phyloP scores from a whole-genome alignment of 2,113 vertebrate species.

The Excalfactoria chinensis region DNA sequence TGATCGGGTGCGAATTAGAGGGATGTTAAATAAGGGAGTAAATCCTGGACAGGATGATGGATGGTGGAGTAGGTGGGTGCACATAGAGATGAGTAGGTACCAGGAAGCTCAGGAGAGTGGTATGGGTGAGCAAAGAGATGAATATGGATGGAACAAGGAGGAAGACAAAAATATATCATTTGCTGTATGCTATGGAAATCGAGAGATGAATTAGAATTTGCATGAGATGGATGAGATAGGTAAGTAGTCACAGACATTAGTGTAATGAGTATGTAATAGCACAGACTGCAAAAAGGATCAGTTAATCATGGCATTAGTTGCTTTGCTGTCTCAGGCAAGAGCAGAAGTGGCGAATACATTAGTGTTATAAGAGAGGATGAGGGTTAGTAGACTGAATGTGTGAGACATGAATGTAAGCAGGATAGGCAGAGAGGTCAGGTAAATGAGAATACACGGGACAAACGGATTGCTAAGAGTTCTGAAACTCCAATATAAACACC shows the following conservation, averaged over 20 bases:
- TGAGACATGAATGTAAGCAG: conserved; percentile 9
- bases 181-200: conserved; percentile 48
- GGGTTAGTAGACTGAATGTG: background rate
- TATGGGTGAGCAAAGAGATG: background rate
- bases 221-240: conserved; percentile 37
- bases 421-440: conserved; percentile 14
- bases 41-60: conserved; percentile 40
- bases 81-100: background rate
- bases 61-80: conserved; percentile 36
- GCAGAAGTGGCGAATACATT: conserved; percentile 3
- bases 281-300: background rate
- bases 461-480: conserved; percentile 4
- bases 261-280: conserved; percentile 29
- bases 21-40: conserved; percentile 7
- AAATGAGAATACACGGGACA: conserved; percentile 19
- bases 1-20: background rate
- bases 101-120: conserved; percentile 22
- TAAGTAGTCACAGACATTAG: background rate
- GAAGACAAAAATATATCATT: conserved; percentile 1
- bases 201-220: conserved; percentile 52
- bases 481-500: conserved; percentile 2
- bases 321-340: conserved; percentile 24
- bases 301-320: background rate
- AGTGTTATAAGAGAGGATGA: background rate
- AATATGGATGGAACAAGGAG: conserved; percentile 35